Percentiles rank a stretch among this genome's conserved stretches.
Evolutionary conservation across 2,797 vertebrate genomes (phyloP).

Genomic region (Meriones psammophilus): DNA sequence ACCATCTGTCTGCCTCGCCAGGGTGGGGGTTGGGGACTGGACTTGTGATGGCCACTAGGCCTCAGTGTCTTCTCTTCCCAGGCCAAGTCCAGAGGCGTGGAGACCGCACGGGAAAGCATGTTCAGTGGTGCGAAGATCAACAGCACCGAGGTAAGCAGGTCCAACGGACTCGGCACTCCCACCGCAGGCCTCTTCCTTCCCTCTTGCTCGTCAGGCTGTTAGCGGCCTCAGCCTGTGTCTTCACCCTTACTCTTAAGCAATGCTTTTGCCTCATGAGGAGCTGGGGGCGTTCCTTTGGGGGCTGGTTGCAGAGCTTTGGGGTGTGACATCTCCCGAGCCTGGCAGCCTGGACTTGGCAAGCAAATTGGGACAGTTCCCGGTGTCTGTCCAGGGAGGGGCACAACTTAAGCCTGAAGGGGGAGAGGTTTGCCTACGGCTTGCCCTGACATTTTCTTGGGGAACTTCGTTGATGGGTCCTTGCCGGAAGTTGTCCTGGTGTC

Average conservation of each 20-base stretch:
- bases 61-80: conserved; percentile 83
- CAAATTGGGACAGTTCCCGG: background rate
- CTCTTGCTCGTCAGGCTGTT: background rate
- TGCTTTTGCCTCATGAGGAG: conserved; percentile 41
- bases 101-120: conserved; percentile 94
- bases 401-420: background rate
- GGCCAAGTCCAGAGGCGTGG: conserved; percentile 96
- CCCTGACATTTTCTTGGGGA: background rate
- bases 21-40: background rate
- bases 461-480: background rate
- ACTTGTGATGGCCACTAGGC: background rate
- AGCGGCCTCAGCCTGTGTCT: background rate
- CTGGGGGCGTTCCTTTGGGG: background rate
- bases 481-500: background rate
- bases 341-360: background rate
- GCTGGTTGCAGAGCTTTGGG: background rate
- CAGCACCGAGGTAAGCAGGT: conserved; percentile 95
- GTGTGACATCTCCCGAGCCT: background rate
- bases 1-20: background rate
- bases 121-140: conserved; percentile 98
- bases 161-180: background rate
- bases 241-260: conserved; percentile 71
- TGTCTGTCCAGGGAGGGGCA: background rate
- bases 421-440: background rate
- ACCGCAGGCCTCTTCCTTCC: conserved; percentile 60